Evolutionary conservation across 2,113 vertebrate genomes (phyloP), one percentile per base, ranked within the genome.

Genomic region (Peromyscus californicus): DNA sequence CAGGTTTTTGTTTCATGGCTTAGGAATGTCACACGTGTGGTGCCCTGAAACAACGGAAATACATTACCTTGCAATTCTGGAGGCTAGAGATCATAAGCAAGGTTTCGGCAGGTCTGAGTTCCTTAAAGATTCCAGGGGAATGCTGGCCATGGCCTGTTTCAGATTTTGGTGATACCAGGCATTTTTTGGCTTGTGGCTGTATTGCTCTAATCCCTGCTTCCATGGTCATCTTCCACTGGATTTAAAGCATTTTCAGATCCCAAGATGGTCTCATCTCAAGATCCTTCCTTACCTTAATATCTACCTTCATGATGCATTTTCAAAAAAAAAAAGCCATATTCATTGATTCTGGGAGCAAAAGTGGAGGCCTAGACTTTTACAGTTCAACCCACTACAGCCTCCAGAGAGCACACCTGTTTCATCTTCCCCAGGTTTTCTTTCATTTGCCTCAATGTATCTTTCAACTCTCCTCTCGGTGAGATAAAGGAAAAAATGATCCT

Each of bases 321-420:
- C 51, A 22, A 82, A 82, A 92, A 95, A 75, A 70, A 21, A 94
- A 70, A 16, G 31, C 65, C 22, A 93, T 76, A 59, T 75, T 91
- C 13, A 67, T 45, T 59, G 57, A 48, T 91, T 83, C 61, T 51
- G 57, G 24, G 22, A 12, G 54, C 83, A 48, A 72, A 19, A 54
- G 54, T 48, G 4, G 21, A 5, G n/a, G 89, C 36, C 45, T 54
- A 4, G 39, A 36, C 33, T 89, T 69, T 51, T 13, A 39, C 26
- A 94, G 16, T 89, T 78, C 33, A 76, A 69, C 16, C 17, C 5
- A 82, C 15, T 79, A 17, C 7, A 57, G 33, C 26, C 31, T 21
- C 39, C 21, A 75, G 69, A 36, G 13, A 83, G 67, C 3, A 78
- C 29, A 72, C 54, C 4, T 29, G 45, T 70, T 89, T 92, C 48